phyloP scores from a whole-genome alignment of 2,797 vertebrate genomes.

The Arnoldichthys spilopterus region DNA sequence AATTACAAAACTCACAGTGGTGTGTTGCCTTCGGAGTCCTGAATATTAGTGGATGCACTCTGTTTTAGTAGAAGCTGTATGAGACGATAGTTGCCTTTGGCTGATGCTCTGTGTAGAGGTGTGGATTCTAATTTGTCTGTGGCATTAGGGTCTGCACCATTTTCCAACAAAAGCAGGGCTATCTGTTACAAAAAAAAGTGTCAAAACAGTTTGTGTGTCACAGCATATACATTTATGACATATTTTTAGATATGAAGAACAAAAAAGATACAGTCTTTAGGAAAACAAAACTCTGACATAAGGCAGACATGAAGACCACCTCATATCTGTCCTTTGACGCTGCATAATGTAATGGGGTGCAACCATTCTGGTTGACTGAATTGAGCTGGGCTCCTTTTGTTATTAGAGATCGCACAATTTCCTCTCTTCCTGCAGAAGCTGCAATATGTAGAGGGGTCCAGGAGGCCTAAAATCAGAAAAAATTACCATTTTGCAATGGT shows the following conservation, averaged over 20 bases:
- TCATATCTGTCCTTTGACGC: slow-evolving; percentile 95
- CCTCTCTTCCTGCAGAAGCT: slow-evolving; percentile 92
- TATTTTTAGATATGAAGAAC: background rate
- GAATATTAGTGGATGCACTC: slow-evolving; percentile 91
- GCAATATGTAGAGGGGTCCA: slow-evolving; percentile 97
- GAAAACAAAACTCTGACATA: background rate
- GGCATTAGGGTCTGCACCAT: slow-evolving; percentile 88
- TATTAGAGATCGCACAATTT: slow-evolving; percentile 89
- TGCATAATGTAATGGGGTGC: slow-evolving; percentile 93
- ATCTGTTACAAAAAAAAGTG: slow-evolving; percentile 76
- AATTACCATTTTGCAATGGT: too few species aligned
- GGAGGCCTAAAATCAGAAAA: slow-evolving; percentile 78
- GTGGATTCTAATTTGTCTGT: slow-evolving; percentile 91
- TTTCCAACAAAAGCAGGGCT: slow-evolving; percentile 88
- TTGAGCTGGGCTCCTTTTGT: slow-evolving; percentile 90
- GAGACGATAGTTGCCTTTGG: slow-evolving; percentile 92
- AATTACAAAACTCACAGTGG: slow-evolving; percentile 85
- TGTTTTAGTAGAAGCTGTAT: slow-evolving; percentile 92
- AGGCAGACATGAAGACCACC: slow-evolving; percentile 68
- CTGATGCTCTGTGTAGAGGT: slow-evolving; percentile 91
- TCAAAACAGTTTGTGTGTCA: background rate
- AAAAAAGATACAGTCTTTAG: background rate
- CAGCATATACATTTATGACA: background rate
- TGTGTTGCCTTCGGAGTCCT: slow-evolving; percentile 95
- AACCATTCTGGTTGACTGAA: slow-evolving; percentile 92